phyloP scores from a whole-genome alignment of 2,888 invertebrate species.

The Leucania comma region DNA sequence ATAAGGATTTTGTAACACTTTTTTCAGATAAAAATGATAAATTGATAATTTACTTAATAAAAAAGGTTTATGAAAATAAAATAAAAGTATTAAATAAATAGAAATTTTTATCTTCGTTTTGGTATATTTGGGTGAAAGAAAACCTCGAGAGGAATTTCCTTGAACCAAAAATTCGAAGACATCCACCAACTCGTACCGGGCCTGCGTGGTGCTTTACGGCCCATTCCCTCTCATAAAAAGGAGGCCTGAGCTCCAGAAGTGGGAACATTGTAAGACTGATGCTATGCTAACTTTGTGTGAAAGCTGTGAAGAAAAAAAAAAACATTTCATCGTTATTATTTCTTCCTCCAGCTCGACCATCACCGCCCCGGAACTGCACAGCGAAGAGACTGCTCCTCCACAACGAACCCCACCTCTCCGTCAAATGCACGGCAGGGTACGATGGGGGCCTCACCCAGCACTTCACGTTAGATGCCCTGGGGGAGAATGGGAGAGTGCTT shows the following conservation, averaged over 20 bases:
- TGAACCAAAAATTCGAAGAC: too few relatives aligned
- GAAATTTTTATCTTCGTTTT: too few relatives aligned
- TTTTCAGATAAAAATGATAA: not conserved
- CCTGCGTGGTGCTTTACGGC: too few relatives aligned
- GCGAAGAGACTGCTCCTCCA: slow-evolving; percentile 73
- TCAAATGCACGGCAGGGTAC: slow-evolving; percentile 82
- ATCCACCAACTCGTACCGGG: too few relatives aligned
- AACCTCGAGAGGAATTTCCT: too few relatives aligned
- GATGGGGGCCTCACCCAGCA: slow-evolving; percentile 84
- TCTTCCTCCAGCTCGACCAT: slow-evolving; percentile 79
- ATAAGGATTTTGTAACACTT: not conserved
- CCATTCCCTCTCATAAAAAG: too few relatives aligned
- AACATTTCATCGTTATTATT: not conserved
- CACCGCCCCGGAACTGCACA: slow-evolving; percentile 84
- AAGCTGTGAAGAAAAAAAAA: too few relatives aligned
- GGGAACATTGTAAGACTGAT: too few relatives aligned
- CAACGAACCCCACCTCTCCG: slow-evolving; percentile 76
- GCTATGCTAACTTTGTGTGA: too few relatives aligned
- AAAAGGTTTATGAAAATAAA: not conserved
- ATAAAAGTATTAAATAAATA: too few relatives aligned
- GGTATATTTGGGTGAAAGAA: too few relatives aligned
- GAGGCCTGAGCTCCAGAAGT: too few relatives aligned
- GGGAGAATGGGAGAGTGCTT: slow-evolving; percentile 75
- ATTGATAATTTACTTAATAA: not conserved
- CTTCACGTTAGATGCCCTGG: slow-evolving; percentile 82